Base-by-base conservation (phyloP, 1,140 invertebrate species). In the Cyphomyrmex costatus region DNA sequence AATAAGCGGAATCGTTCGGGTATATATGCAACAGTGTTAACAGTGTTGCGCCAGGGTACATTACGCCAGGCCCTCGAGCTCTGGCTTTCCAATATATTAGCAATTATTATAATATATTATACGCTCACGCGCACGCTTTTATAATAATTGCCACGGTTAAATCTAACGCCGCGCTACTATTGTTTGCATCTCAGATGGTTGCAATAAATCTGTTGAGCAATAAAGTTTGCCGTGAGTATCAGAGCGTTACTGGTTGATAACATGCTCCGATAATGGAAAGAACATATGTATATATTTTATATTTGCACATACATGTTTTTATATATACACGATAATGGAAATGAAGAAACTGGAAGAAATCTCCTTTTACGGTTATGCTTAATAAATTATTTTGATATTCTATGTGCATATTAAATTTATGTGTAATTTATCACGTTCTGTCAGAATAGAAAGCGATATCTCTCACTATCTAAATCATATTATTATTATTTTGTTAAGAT, bases 71-170 rank as follows among this genome's bases (percentile, higher is more conserved):
- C 30, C 51, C 65, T 30, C 53, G 36, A 36, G 30, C 1, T 51
- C 24, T 53, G 53, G 36, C 66, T 82, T 82, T 82, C 66, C 68
- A 82, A 82, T 82, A 46, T 60, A 82, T 82, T 82, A 82, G 79
- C 79, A 82, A 82, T 73, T 82, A 82, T 82, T 82, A 82, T 56
- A 83, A 83, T 83, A 83, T 49, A 83, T 83, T 83, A 83, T 68
- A 83, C 36, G 79, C 68, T n/a, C 56, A 61, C 36, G 79, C 68
- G 79, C 36, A 70, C 49, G 53, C 70, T 73, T 82, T 80, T 73
- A 73, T 60, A 83, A 83, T 83, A 83, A 83, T 83, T 83, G 42
- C 79, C 19, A 12, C n/a, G 24, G 68, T 74, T 74, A 73, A 83
- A 73, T 74, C 68, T 74, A 74, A 74, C 42, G 27, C 79, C 36